These are phyloP conservation scores for Calameuta idolon DNA, from an alignment of 2,888 invertebrate genomes.

Conservation along the genomic window DNA sequence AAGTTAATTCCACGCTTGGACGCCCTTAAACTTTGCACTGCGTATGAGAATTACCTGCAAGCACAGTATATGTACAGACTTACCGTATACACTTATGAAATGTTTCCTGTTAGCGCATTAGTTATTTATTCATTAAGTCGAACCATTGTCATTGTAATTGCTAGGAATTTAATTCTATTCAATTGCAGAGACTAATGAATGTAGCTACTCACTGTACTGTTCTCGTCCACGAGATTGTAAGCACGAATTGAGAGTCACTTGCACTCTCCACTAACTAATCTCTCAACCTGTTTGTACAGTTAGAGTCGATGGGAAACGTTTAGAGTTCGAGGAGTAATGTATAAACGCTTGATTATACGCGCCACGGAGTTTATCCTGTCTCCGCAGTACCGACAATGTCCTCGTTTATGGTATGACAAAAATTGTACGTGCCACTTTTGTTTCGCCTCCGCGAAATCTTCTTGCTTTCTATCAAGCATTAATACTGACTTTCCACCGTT, in stretches of 20 bases:
- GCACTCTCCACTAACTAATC: constrained; percentile 39
- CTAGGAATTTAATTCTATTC: not conserved
- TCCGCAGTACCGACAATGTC: not conserved
- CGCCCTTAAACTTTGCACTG: not conserved
- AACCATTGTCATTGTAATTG: not conserved
- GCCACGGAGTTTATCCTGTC: not conserved
- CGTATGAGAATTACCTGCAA: not conserved
- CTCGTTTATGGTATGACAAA: constrained; percentile 1
- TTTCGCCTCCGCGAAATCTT: not conserved
- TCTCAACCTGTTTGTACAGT: constrained; percentile 42
- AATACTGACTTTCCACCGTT: not conserved
- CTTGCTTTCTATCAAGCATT: not conserved
- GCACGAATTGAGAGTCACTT: constrained; percentile 25
- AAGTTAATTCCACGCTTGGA: not conserved
- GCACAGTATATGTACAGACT: not conserved
- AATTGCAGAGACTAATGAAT: not conserved
- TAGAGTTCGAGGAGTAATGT: constrained; percentile 6
- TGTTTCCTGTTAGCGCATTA: not conserved
- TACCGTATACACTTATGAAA: not conserved
- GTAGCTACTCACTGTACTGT: not conserved
- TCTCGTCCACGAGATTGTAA: not conserved
- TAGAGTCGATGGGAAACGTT: constrained; percentile 32
- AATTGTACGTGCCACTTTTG: not conserved
- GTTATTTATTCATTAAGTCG: not conserved
- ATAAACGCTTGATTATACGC: constrained; percentile 35